Evolutionary conservation across 2,888 invertebrate genomes (phyloP).

Genomic region (Andrena minutula): DNA sequence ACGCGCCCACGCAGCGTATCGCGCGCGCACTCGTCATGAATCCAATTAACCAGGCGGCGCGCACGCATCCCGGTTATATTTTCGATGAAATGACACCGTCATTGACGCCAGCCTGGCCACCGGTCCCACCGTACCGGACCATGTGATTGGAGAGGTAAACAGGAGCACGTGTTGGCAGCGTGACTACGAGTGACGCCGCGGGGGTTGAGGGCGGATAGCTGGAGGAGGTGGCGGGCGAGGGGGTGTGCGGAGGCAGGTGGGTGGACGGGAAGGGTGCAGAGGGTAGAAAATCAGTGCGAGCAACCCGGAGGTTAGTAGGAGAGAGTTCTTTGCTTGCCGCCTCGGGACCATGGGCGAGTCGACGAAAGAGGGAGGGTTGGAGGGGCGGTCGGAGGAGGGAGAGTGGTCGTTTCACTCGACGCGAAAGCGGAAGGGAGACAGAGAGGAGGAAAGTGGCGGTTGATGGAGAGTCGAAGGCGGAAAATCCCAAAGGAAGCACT

Average conservation of each 20-base stretch:
- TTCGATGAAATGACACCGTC: conserved; percentile 56
- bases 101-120: conserved; percentile 31
- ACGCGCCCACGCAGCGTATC: conserved; percentile 4
- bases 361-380: conserved; percentile 57
- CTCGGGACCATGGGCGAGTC: conserved; percentile 68
- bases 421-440: conserved; percentile 26
- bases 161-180: conserved; percentile 84
- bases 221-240: conserved; percentile 39
- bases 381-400: conserved; percentile 29
- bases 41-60: conserved; percentile 55
- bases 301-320: conserved; percentile 69
- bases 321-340: conserved; percentile 77
- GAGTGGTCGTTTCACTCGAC: conserved; percentile 20
- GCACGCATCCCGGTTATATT: conserved; percentile 51
- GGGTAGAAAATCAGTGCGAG: conserved; percentile 77
- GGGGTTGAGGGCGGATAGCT: conserved; percentile 61
- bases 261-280: conserved; percentile 64
- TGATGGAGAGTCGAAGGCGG: conserved; percentile 72
- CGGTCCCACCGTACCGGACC: conserved; percentile 56
- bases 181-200: conserved; percentile 73
- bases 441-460: conserved; percentile 51
- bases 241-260: conserved; percentile 45
- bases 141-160: conserved; percentile 81
- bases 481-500: conserved; percentile 82
- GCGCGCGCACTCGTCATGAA: conserved; percentile 55